These are phyloP conservation scores for Ascaphus truei DNA, from an alignment of 2,113 vertebrate genomes.

Conservation along the genomic window DNA sequence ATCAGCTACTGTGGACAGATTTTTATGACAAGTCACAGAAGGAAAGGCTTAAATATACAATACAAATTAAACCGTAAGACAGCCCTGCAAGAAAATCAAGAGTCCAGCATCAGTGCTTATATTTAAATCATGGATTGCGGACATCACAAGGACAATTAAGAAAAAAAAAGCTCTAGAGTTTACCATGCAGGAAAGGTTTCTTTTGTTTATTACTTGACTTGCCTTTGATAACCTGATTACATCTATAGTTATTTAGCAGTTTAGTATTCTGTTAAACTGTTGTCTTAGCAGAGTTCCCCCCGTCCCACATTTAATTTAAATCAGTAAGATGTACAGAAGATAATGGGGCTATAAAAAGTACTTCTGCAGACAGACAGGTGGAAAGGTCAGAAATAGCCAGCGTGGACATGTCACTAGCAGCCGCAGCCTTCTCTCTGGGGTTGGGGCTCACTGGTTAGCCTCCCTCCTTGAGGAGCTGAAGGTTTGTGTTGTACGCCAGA, in stretches of 20 bases:
- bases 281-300: constrained; percentile 62
- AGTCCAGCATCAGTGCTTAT: constrained; percentile 68
- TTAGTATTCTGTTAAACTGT: constrained; percentile 81
- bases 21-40: constrained; percentile 45
- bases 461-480: constrained; percentile 85
- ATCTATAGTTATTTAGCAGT: constrained; percentile 77
- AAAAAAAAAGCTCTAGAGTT: constrained; percentile 68
- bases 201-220: constrained; percentile 72
- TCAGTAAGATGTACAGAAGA: constrained; percentile 75
- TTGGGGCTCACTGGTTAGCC: constrained; percentile 87
- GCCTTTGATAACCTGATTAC: constrained; percentile 81
- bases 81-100: constrained; percentile 62
- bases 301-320: constrained; percentile 65
- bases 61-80: constrained; percentile 68
- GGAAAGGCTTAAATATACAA: constrained; percentile 57
- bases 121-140: constrained; percentile 63
- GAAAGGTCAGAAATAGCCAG: constrained; percentile 57
- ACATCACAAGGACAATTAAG: constrained; percentile 69
- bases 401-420: constrained; percentile 82
- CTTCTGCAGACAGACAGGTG: constrained; percentile 65
- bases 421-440: constrained; percentile 91
- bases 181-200: constrained; percentile 74
- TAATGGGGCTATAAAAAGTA: constrained; percentile 59
- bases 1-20: constrained; percentile 54
- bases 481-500: constrained; percentile 97